These are phyloP conservation scores for Gulo gulo DNA, from an alignment of 2,113 vertebrate species.

Conservation along the genomic window DNA sequence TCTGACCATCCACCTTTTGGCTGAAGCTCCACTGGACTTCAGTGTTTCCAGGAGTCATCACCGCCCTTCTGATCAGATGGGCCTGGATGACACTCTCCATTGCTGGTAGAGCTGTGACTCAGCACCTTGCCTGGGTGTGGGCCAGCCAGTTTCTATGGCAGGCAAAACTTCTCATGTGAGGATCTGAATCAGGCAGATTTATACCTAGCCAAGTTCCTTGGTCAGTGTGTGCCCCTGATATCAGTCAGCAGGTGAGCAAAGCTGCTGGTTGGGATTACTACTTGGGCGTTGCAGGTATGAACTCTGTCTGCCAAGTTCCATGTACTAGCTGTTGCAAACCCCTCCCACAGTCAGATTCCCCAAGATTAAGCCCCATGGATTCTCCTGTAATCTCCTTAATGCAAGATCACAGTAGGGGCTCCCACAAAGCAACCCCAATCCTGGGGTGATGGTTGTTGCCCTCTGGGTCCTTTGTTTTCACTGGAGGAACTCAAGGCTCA, in stretches of 20 bases:
- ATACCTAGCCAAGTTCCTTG: neutral
- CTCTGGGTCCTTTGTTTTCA: neutral
- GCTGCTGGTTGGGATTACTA: neutral
- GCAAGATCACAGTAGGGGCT: neutral
- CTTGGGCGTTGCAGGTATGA: neutral
- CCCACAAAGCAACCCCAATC: neutral
- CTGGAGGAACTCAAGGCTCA: neutral
- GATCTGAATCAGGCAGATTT: neutral
- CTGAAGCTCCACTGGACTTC: neutral
- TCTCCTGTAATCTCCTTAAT: neutral
- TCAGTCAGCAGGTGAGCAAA: neutral
- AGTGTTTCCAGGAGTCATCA: neutral
- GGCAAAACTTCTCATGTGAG: neutral
- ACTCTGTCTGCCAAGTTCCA: neutral
- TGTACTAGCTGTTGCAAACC: neutral
- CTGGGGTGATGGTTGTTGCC: neutral
- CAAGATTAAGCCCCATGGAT: neutral
- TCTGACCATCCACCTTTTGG: neutral
- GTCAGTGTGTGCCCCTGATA: neutral
- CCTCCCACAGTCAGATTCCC: neutral
- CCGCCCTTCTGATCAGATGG: neutral
- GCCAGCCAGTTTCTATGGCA: neutral
- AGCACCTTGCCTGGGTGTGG: neutral
- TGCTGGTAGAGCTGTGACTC: neutral
- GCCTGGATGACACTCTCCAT: neutral